These are phyloP conservation scores for Rousettus madagascariensis DNA, from an alignment of 2,797 vertebrate species.

Conservation along the genomic window DNA sequence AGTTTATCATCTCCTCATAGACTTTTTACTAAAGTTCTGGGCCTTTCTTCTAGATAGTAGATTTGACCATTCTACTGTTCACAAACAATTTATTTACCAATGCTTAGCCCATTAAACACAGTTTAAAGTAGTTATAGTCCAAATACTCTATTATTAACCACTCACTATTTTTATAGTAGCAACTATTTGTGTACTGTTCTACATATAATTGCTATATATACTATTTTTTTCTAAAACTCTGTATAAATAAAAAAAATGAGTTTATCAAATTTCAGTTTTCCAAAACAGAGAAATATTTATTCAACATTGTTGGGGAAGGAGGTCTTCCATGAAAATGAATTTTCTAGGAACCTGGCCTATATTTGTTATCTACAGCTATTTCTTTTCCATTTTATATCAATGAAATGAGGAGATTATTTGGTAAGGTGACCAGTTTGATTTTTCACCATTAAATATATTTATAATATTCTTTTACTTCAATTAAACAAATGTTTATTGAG, in stretches of 20 bases:
- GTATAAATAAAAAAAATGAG: not conserved
- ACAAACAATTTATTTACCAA: conserved; percentile 27
- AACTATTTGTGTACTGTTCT: not conserved
- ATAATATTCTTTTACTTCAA: not conserved
- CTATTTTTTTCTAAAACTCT: not conserved
- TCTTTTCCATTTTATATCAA: not conserved
- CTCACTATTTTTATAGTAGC: not conserved
- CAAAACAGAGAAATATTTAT: conserved; percentile 26
- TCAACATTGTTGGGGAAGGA: not conserved
- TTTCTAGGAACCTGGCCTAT: not conserved
- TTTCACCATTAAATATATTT: not conserved
- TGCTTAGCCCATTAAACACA: not conserved
- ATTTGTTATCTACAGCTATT: conserved; percentile 3
- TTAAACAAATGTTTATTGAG: not conserved
- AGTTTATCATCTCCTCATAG: not conserved
- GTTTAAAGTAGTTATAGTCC: not conserved
- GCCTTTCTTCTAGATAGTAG: not conserved
- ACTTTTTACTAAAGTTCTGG: not conserved
- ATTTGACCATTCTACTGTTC: not conserved
- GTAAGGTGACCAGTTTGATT: not conserved
- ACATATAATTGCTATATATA: not conserved
- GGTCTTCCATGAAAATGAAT: not conserved
- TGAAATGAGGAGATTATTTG: not conserved
- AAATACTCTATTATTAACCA: not conserved
- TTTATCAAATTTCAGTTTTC: conserved; percentile 31